Base-by-base conservation (phyloP, 2,888 invertebrate genomes). In the Tachina fera region DNA sequence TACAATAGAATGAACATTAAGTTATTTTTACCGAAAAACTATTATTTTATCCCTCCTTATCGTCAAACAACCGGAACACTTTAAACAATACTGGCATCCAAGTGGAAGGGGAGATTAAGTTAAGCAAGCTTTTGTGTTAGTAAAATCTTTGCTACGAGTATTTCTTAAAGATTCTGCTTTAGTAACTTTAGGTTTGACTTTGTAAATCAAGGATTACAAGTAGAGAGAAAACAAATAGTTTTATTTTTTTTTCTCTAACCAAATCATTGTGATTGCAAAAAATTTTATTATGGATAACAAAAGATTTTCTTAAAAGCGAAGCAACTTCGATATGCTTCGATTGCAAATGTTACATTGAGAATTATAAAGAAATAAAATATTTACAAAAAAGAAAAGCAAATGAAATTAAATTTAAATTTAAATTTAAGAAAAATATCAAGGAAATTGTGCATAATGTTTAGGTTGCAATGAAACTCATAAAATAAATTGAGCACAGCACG, bases 11-110 rank as follows among this genome's bases (percentile, higher is more conserved):
- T 41, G 9, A 43, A 70, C 16, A 58, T 67, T 74, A 13, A 51
- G 41, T 53, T 51, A 47, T 31, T 67, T 65, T 68, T 60, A 22
- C n/a, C 39, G 10, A 68, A 67, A 77, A 77, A 68, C 58, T 63
- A 63, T 77, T 77, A 77, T 49, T 60, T 19, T 49, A 60, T 47
- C 47, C 39, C 19, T 31, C 11, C 19, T 67, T 13, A 47, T 10
- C n/a, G 19, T 2, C 67, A 19, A 31, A 0, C 14, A 22, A 0
- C 47, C 31, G 60, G 9, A 47, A 47, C 47, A 67, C 47, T 67
- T 47, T 49, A 16, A 49, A 22, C 9, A 22, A 22, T 68, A 68
- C 16, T 43, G 31, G 67, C 68, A 68, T n/a, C 51, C 72, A 61
- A 41, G 16, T 49, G 41, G 49, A 39, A 41, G 39, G 58, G 49